These are phyloP conservation scores for Ictalurus furcatus DNA, from an alignment of 2,113 vertebrate genomes.

Conservation along the genomic window DNA sequence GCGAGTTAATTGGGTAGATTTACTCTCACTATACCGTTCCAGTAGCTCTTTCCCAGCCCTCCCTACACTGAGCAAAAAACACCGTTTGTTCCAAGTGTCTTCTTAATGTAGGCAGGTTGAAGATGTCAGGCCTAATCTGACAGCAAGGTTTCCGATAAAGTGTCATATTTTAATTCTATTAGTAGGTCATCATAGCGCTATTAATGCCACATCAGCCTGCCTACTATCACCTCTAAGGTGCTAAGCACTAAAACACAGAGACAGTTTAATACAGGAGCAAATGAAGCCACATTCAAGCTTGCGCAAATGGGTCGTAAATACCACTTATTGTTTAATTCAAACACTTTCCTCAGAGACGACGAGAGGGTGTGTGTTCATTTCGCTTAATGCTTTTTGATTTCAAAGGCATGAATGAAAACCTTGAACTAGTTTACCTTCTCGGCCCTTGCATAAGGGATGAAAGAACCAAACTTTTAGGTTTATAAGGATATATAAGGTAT, in stretches of 20 bases:
- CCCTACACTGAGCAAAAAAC: conserved; percentile 36
- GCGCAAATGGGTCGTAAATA: conserved; percentile 73
- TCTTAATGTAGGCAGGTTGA: conserved; percentile 71
- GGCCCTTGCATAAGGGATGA: background rate
- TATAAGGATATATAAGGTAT: background rate
- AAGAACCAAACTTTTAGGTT: background rate
- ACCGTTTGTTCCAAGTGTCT: conserved; percentile 73
- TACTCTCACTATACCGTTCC: background rate
- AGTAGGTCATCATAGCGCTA: conserved; percentile 71
- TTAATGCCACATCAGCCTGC: conserved; percentile 70
- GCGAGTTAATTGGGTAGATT: background rate
- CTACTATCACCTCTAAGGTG: conserved; percentile 69
- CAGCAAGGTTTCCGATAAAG: conserved; percentile 76
- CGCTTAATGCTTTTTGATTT: conserved; percentile 64
- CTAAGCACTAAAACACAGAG: conserved; percentile 72
- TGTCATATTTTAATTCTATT: conserved; percentile 75
- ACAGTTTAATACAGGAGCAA: conserved; percentile 74
- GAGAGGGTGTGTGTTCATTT: conserved; percentile 40
- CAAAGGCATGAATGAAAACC: background rate
- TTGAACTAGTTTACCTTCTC: background rate
- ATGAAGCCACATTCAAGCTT: conserved; percentile 69
- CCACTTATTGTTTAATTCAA: conserved; percentile 74
- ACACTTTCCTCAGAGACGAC: background rate
- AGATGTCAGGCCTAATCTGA: conserved; percentile 74
- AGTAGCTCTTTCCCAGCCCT: background rate